Evolutionary conservation across 2,888 invertebrate species (phyloP), one percentile per base, ranked within the genome.

Genomic region (Sphecodes monilicornis): DNA sequence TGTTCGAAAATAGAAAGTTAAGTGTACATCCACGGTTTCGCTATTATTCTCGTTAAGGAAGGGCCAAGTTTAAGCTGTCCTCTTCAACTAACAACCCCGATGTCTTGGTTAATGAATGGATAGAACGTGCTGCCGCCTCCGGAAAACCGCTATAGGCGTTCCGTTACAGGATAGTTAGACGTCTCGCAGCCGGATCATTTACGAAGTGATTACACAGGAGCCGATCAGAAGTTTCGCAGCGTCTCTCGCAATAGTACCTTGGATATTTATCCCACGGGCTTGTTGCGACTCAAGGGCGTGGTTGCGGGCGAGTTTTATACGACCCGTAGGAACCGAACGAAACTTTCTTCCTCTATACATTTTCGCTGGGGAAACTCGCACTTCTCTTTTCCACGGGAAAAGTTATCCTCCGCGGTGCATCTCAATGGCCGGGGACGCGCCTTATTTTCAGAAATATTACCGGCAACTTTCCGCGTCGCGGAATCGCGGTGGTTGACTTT

Each of bases 341-440:
- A 90, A 90, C 85, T 90, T 90, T 90, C 89, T 86, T n/a, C 50
- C 22, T 88, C 84, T 88, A 91, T 91, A 87, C 87, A 88, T 90
- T 89, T 89, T 86, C 90, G 82, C 85, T 78, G 32, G 81, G 73
- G 80, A 84, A 66, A 76, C 84, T 89, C 85, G 84, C 88, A 80
- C 85, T 80, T 85, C 46, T 22, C 18, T 22, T 83, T 86, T 72
- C 71, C 76, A 10, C 13, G 29, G 41, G 75, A 77, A 81, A 90
- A 87, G 73, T 90, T 88, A 81, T 78, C 80, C 80, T 76, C 78
- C 71, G 77, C 68, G 81, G 60, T 80, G 89, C 87, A 88, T 87
- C 82, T 85, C 86, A 84, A 88, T 86, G 79, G 73, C 75, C 29
- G 18, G 54, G 77, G 50, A 70, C 73, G 75, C 78, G 74, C 64